These are phyloP conservation scores for Apodemia zela DNA, from an alignment of 2,888 invertebrate species.

Conservation along the genomic window DNA sequence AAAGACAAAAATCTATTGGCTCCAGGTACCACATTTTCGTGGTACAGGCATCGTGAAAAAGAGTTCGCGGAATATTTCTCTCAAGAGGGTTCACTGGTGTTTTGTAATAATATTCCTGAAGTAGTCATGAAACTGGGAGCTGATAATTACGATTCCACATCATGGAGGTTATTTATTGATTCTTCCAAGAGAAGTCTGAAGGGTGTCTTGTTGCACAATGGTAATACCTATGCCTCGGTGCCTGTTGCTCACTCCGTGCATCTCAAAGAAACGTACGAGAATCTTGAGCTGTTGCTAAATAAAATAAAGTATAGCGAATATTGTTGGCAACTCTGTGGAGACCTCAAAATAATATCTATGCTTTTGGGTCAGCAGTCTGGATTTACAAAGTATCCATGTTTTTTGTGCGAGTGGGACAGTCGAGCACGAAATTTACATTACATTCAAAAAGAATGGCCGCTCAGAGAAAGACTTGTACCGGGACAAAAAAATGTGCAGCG, in stretches of 20 bases:
- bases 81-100: background rate
- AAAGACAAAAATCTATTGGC: background rate
- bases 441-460: background rate
- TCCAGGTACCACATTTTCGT: background rate
- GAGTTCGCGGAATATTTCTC: background rate
- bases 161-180: slow-evolving; percentile 16
- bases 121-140: background rate
- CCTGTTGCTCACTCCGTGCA: slow-evolving; percentile 14
- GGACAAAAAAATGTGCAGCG: slow-evolving; percentile 4
- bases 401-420: slow-evolving; percentile 1
- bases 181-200: slow-evolving; percentile 14
- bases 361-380: slow-evolving; percentile 5
- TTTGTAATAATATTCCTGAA: background rate
- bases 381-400: slow-evolving; percentile 1
- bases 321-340: slow-evolving; percentile 6
- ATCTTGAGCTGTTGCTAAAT: background rate
- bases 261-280: slow-evolving; percentile 7
- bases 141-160: background rate
- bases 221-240: slow-evolving; percentile 6
- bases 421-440: background rate
- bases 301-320: background rate
- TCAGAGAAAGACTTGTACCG: slow-evolving; percentile 5
- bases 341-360: slow-evolving; percentile 2
- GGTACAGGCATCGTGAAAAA: background rate
- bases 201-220: slow-evolving; percentile 14